Evolutionary conservation across 1,140 invertebrate species (phyloP), one percentile per base, ranked within the genome.

Genomic region (Latrodectus geometricus): DNA sequence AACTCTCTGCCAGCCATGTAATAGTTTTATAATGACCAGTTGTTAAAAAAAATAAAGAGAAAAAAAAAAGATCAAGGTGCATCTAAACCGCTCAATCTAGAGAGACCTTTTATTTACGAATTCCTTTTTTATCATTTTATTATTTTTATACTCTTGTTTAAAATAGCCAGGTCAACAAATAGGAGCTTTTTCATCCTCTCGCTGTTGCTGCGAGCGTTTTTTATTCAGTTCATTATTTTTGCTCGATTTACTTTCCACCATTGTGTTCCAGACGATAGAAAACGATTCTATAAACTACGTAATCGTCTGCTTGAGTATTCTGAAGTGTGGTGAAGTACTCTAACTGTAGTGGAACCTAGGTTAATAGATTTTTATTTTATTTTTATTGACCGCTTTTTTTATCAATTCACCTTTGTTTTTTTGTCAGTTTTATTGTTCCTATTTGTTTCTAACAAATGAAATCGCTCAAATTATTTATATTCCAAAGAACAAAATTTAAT

Each of bases 21-120:
- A 86, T 86, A 86, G 84, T 86, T 86, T 78, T 50, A 78, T 86
- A 86, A 86, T 86, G 84, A 86, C 78, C 74, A 77, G 49, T 78
- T 86, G 75, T 72, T 78, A 86, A 83, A 85, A 76, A 76, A 73
- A 76, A 69, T 15, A 17, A 61, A 8, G 54, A 8, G 8, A 56
- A 14, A 56, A 14, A 14, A 61, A 61, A 17, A 61, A 14, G 11
- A 17, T 61, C 54, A 14, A 17, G 54, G 17, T 17, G 17, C 54
- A 61, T 61, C 54, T 8, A 61, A 61, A 61, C 17, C 54, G 11
- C 54, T 61, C 54, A 61, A 61, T 61, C 54, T 17, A 17, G 54
- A 61, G 8, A 17, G 8, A 17, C 17, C 54, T 61, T 61, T 61
- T 61, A 61, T 61, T 61, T 61, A 14, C 54, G 54, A 17, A 8